phyloP scores from a whole-genome alignment of 2,797 vertebrate genomes.

The Malurus splendens region DNA sequence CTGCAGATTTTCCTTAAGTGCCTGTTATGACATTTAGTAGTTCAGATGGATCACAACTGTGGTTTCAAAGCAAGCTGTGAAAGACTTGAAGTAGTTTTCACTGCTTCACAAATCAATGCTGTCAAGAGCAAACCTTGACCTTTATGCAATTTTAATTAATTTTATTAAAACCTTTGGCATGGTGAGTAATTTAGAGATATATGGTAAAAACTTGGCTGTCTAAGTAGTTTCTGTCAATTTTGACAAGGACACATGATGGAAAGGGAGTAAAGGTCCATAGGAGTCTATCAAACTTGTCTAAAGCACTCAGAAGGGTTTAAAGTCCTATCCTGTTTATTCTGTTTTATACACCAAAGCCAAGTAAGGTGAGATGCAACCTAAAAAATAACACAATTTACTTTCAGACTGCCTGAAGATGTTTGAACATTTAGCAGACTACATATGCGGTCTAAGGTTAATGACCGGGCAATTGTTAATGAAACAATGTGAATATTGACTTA shows the following conservation, averaged over 20 bases:
- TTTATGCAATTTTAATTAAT: constrained; percentile 33
- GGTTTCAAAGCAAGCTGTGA: constrained; percentile 10
- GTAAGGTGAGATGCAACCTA: background rate
- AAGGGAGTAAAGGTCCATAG: background rate
- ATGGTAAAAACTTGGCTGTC: background rate
- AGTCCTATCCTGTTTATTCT: background rate
- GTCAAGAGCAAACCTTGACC: constrained; percentile 36
- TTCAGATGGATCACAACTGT: background rate
- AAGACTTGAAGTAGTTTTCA: background rate
- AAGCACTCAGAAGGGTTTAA: background rate
- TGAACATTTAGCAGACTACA: background rate
- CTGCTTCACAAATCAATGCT: constrained; percentile 9
- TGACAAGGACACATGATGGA: background rate
- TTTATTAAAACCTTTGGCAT: constrained; percentile 20
- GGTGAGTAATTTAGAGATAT: background rate
- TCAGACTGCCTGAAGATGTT: background rate
- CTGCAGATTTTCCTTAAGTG: background rate
- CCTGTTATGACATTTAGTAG: constrained; percentile 13
- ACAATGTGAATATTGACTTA: fast-evolving
- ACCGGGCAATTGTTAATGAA: too few relatives aligned
- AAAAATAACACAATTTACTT: background rate
- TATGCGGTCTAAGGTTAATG: background rate
- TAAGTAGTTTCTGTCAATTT: constrained; percentile 2
- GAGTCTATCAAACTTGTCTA: background rate
- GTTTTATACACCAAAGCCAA: background rate